Conservation (phyloP, 1,140 invertebrate genomes). For the Heliothis subflexa region DNA sequence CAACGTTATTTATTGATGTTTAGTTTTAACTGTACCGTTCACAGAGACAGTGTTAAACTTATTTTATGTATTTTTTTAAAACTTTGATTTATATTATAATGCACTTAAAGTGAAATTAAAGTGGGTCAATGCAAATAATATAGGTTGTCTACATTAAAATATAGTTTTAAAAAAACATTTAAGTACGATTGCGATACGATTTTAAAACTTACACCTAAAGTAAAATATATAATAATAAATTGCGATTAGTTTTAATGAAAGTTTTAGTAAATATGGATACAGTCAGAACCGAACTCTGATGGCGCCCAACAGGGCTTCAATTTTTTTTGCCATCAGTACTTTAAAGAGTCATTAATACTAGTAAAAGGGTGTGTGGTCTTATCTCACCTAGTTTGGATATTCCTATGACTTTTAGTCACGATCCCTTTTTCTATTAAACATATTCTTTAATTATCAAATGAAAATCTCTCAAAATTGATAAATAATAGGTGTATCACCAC, state of each 20-base stretch:
- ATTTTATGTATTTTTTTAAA: neutral
- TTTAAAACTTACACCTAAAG: too few relatives aligned
- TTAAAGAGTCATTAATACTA: conserved; percentile 41
- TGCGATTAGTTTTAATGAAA: too few relatives aligned
- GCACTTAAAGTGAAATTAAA: too few relatives aligned
- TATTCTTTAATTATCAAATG: neutral
- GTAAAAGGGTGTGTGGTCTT: conserved; percentile 56
- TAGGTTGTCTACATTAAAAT: too few relatives aligned
- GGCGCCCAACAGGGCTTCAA: neutral
- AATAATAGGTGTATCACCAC: neutral
- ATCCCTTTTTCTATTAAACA: conserved; percentile 26
- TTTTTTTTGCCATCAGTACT: conserved; percentile 34
- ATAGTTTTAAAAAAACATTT: too few relatives aligned
- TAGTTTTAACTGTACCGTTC: conserved; percentile 48
- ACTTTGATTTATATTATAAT: neutral
- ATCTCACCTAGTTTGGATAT: conserved; percentile 49
- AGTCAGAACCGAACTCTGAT: too few relatives aligned
- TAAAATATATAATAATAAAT: too few relatives aligned
- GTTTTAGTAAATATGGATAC: too few relatives aligned
- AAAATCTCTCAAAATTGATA: neutral
- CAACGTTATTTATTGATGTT: conserved; percentile 60
- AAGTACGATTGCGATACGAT: too few relatives aligned
- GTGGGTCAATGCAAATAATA: too few relatives aligned
- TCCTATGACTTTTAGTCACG: conserved; percentile 59
- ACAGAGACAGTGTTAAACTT: conserved; percentile 24